Percentiles rank a stretch among this genome's conserved stretches.
Conservation (phyloP, 2,113 vertebrate species). For the Raja brachyura region DNA sequence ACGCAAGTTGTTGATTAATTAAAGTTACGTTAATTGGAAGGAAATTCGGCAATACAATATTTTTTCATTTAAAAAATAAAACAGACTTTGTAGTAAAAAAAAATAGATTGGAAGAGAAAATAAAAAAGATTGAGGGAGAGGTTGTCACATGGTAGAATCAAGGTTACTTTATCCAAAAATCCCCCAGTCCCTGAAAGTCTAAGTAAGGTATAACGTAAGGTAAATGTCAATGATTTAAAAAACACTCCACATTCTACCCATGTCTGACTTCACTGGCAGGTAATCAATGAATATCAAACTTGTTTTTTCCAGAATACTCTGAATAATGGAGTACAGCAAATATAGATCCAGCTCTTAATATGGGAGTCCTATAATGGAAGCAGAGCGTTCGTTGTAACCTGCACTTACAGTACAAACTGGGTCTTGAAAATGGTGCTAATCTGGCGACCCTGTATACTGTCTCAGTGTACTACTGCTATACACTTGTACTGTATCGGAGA, state of each 20-base stretch:
- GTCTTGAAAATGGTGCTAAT: too few species aligned
- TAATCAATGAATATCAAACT: slow-evolving; percentile 25
- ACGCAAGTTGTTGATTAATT: not conserved
- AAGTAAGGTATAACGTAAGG: not conserved
- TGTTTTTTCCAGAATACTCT: not conserved
- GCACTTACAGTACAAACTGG: too few species aligned
- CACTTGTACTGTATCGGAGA: too few species aligned
- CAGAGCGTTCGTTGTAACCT: not conserved
- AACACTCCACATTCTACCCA: not conserved
- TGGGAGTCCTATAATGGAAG: not conserved
- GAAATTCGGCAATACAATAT: not conserved
- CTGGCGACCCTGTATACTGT: too few species aligned
- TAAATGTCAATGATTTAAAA: slow-evolving; percentile 6
- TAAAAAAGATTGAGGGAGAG: not conserved
- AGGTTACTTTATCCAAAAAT: not conserved
- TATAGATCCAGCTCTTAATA: not conserved
- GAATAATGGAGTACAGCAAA: slow-evolving; percentile 5
- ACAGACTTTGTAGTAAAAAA: not conserved
- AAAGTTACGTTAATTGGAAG: not conserved
- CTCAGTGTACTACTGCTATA: too few species aligned
- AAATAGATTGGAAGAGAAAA: not conserved
- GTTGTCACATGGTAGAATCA: not conserved
- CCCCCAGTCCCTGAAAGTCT: not conserved
- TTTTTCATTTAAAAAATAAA: not conserved
- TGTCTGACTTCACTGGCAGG: slow-evolving; percentile 23